These are phyloP conservation scores for Camponotus fellah DNA, from an alignment of 2,888 invertebrate species.

Conservation along the genomic window DNA sequence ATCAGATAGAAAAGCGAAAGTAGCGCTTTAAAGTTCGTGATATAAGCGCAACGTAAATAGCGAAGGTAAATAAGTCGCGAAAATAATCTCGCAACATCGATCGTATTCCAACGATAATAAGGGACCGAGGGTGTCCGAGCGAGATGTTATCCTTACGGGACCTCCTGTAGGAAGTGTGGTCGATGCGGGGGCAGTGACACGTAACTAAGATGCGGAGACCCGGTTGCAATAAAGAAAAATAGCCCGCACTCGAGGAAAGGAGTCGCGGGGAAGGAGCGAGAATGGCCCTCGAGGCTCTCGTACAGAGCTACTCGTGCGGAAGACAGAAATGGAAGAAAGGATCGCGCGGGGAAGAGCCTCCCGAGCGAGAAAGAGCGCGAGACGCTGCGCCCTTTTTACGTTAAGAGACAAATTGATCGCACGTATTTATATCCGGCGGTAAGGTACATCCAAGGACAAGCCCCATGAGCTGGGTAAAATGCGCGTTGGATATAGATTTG, in stretches of 20 bases:
- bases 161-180: slow-evolving; percentile 49
- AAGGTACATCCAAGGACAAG: slow-evolving; percentile 31
- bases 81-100: slow-evolving; percentile 29
- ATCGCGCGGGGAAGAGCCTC: slow-evolving; percentile 26
- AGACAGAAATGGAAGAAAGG: slow-evolving; percentile 59
- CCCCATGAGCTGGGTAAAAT: slow-evolving; percentile 7
- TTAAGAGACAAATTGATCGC: slow-evolving; percentile 47
- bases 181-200: slow-evolving; percentile 74
- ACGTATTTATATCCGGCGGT: slow-evolving; percentile 39
- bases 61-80: not conserved
- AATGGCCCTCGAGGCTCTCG: slow-evolving; percentile 62
- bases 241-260: slow-evolving; percentile 47
- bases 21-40: not conserved
- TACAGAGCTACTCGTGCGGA: slow-evolving; percentile 32
- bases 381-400: slow-evolving; percentile 40
- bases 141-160: slow-evolving; percentile 54
- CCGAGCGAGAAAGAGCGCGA: not conserved
- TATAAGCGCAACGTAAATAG: not conserved
- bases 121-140: slow-evolving; percentile 50
- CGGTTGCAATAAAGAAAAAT: slow-evolving; percentile 68
- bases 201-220: slow-evolving; percentile 73
- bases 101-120: not conserved
- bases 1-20: not conserved
- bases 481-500: slow-evolving; percentile 1
- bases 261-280: slow-evolving; percentile 24